Evolutionary conservation across 2,888 invertebrate genomes (phyloP).

Genomic region (Torymus aiolomorphi): DNA sequence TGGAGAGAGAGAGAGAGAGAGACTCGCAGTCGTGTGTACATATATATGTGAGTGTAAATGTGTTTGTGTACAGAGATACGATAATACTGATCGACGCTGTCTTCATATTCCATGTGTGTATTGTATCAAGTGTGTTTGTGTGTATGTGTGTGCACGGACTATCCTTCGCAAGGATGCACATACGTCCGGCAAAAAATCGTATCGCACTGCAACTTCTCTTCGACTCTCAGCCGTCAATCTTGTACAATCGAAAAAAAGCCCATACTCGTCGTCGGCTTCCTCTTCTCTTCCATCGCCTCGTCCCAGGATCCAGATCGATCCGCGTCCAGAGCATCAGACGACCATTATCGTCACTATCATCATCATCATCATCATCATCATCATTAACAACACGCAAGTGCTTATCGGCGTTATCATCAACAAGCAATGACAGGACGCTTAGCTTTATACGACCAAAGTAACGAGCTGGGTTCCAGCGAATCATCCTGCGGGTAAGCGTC

Average conservation of each 20-base stretch:
- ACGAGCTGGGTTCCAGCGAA: slow-evolving; percentile 24
- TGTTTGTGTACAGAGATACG: slow-evolving; percentile 60
- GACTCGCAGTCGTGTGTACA: slow-evolving; percentile 7
- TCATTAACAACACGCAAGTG: no score
- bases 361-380: no score
- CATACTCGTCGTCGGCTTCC: background rate
- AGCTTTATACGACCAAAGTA: background rate
- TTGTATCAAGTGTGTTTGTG: background rate
- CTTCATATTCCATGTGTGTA: slow-evolving; percentile 36
- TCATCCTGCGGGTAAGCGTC: slow-evolving; percentile 66
- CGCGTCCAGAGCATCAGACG: no score
- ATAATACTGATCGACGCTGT: slow-evolving; percentile 70
- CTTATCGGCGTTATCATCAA: no score
- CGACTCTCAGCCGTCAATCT: slow-evolving; percentile 41
- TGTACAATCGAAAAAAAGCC: background rate
- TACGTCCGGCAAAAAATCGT: slow-evolving; percentile 7
- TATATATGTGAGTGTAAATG: slow-evolving; percentile 42
- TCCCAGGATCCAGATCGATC: no score
- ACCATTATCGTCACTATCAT: no score
- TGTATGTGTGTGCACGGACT: background rate
- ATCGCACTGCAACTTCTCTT: background rate
- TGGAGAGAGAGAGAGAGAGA: background rate
- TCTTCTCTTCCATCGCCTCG: no score
- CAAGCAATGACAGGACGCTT: background rate
- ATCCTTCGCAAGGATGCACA: background rate